Base-by-base conservation (phyloP, 2,888 invertebrate species). In the Andrena trimmerana region DNA sequence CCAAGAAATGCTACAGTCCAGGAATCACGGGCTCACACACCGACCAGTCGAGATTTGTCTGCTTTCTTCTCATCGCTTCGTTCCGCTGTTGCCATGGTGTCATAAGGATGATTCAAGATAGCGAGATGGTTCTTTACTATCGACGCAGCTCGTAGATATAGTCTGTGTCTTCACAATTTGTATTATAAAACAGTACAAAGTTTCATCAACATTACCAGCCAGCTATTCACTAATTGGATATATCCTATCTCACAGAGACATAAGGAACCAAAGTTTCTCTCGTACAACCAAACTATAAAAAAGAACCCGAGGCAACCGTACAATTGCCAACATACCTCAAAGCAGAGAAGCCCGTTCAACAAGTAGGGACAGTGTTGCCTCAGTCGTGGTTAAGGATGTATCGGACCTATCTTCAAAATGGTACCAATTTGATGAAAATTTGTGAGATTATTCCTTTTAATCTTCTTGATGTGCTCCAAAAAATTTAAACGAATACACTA, bases 251-350 rank as follows among this genome's bases (percentile, higher is more conserved):
- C 13, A 5, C 27, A 48, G 48, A 4, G 8, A 16, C 6, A 20
- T n/a, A 52, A 31, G 48, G 8, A 10, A 24, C 10, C 50, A 29
- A 31, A 29, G 29, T 66, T 20, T 50, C 48, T 50, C 42, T 66
- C 29, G 66, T 8, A 48, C 13, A 27, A n/a, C 1, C 2, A 16
- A 48, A n/a, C 33, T 20, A 5, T 6, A 33, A 13, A 24, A 27
- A 31, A 31, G 16, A 42, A 13, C 48, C 29, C 73, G 24, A 67
- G 3, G 48, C 36, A 36, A 20, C 20, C 31, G n/a, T 27, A 52
- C 65, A 73, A 78, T 71, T 27, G 42, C 54, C 52, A 33, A 42
- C 31, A 36, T 24, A 8, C 33, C 72, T 54, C 24, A 13, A 42
- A 2, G 20, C 10, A 54, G 33, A 36, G 36, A 7, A 63, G 24